These are phyloP conservation scores for Danio rerio DNA, from an alignment of 2,113 vertebrate species.

Conservation along the genomic window GRCz12tu NC_133193.1:26649501-26650000, in stretches of 20 bases:
- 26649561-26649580: not conserved
- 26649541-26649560: not conserved
- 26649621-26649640: not conserved
- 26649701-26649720: not conserved
- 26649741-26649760: not conserved
- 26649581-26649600: not conserved
- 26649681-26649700: slow-evolving; percentile 4
- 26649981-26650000: too few species aligned
- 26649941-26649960: too few species aligned
- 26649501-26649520: not conserved
- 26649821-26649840: too few species aligned
- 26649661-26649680: not conserved
- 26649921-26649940: too few species aligned
- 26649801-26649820: too few species aligned
- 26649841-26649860: too few species aligned
- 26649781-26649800: too few species aligned
- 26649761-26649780: not conserved
- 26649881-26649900: too few species aligned
- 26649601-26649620: not conserved
- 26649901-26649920: too few species aligned
- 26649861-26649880: too few species aligned
- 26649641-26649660: not conserved
- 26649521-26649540: not conserved
- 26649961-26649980: too few species aligned
- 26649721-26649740: not conserved